Evolutionary conservation across 1,140 invertebrate genomes (phyloP), one percentile per base, ranked within the genome.

Genomic region (Nephila pilipes): DNA sequence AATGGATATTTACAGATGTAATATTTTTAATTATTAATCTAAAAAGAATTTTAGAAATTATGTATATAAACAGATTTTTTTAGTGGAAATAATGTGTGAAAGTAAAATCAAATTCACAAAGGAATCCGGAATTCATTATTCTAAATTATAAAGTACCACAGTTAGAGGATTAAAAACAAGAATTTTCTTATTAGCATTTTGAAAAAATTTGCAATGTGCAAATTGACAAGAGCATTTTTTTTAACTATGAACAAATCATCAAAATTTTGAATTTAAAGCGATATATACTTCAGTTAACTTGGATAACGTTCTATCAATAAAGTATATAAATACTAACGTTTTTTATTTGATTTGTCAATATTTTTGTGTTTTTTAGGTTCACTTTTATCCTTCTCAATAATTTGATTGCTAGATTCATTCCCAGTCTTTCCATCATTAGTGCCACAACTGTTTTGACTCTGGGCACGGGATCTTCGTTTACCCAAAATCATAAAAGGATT

Each of bases 401-500:
- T 92, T 32, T 69, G 81, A 63, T 10, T 57, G 20, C 36, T 69
- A 20, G 92, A 29, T 25, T 85, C 89, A 89, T 80, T 93, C 46
- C 87, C 54, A 93, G 20, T 81, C 29, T 65, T 80, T 60, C 29
- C 79, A 58, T 75, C 75, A 69, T 75, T 63, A 29, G 75, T 25
- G 87, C 36, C 20, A 29, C 29, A 55, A 87, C 85, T 87, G 29
- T 93, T 93, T 83, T 93, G 91, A 93, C 91, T 93, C 57, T 93
- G 91, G 20, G 91, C 91, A 54, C 87, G 55, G 18, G 75, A 57
- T 85, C 93, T 85, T 69, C 87, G 80, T 92, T 94, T 93, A 20
- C 93, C 87, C 80, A 94, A 75, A 88, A 92, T 87, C 90, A 93
- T 87, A 38, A 94, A 93, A 75, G 93, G 93, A 79, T 93, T 93